These are phyloP conservation scores for Metellina segmentata DNA, from an alignment of 2,888 invertebrate species.

Conservation along the genomic window DNA sequence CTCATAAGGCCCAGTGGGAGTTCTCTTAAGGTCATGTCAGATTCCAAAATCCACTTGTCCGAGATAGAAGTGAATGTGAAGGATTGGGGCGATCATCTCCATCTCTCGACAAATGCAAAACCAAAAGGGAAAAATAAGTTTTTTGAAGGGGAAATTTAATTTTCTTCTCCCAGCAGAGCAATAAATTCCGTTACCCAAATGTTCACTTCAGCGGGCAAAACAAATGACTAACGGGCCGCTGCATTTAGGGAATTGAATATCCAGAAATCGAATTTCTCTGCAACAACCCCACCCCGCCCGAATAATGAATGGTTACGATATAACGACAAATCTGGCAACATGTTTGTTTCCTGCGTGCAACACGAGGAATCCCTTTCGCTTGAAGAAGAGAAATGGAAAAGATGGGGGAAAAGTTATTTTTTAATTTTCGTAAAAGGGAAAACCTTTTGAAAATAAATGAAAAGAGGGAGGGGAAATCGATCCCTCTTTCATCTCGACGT, in stretches of 20 bases:
- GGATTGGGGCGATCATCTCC: too few relatives aligned
- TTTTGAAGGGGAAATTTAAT: constrained; percentile 62
- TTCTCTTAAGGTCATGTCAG: too few relatives aligned
- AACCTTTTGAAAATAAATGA: constrained; percentile 66
- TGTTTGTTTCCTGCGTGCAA: constrained; percentile 61
- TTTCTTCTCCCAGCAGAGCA: constrained; percentile 56
- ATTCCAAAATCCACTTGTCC: too few relatives aligned
- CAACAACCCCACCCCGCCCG: constrained; percentile 6
- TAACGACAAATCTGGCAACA: constrained; percentile 72
- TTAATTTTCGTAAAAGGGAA: constrained; percentile 67
- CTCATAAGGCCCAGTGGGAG: too few relatives aligned
- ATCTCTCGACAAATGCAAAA: constrained; percentile 1
- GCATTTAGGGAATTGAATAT: constrained; percentile 71
- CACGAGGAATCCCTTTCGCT: background rate
- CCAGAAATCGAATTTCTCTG: constrained; percentile 64
- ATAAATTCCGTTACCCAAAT: constrained; percentile 56
- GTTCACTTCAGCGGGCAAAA: constrained; percentile 51
- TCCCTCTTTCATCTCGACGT: constrained; percentile 10
- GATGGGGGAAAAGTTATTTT: constrained; percentile 47
- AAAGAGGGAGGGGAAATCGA: constrained; percentile 54
- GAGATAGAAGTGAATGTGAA: too few relatives aligned
- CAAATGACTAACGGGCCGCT: constrained; percentile 61
- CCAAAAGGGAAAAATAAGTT: constrained; percentile 19
- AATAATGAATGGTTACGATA: constrained; percentile 72
- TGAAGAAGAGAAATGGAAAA: constrained; percentile 17